These are phyloP conservation scores for Orthonyx spaldingii DNA, from an alignment of 2,113 vertebrate genomes.

Conservation along the genomic window DNA sequence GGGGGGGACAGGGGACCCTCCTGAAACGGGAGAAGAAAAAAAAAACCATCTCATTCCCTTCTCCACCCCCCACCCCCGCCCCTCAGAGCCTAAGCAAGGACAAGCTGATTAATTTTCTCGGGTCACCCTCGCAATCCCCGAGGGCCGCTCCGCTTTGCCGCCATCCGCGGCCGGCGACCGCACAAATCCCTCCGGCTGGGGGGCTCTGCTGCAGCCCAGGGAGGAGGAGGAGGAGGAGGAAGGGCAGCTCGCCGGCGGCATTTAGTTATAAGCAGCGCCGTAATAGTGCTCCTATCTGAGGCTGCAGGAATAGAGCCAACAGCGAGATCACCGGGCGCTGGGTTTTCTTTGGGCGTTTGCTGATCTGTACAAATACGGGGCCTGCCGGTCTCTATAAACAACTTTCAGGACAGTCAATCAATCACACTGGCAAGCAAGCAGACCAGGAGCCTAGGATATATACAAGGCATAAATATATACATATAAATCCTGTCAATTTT, in stretches of 20 bases:
- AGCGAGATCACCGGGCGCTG: not conserved
- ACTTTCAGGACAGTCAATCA: not conserved
- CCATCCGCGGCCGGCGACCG: not conserved
- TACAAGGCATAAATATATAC: not conserved
- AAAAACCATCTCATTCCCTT: rapidly evolving
- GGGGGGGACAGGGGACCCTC: not conserved
- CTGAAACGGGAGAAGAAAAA: not conserved
- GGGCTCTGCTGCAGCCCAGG: not conserved
- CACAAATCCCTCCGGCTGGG: not conserved
- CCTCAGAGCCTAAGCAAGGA: not conserved
- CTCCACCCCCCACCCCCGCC: not conserved
- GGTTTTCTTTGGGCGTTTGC: not conserved
- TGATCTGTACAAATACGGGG: not conserved
- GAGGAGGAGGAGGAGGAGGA: not conserved
- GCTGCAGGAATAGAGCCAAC: not conserved
- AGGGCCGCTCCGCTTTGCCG: not conserved
- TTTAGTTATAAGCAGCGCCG: not conserved
- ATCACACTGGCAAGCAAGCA: not conserved
- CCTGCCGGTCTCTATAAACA: not conserved
- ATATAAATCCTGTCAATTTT: not conserved
- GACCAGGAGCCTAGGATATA: not conserved
- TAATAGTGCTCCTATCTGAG: rapidly evolving
- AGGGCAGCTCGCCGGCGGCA: not conserved
- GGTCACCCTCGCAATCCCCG: not conserved
- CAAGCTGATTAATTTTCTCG: not conserved